Evolutionary conservation across 2,888 invertebrate genomes (phyloP).

Genomic region (Halocaridina rubra): DNA sequence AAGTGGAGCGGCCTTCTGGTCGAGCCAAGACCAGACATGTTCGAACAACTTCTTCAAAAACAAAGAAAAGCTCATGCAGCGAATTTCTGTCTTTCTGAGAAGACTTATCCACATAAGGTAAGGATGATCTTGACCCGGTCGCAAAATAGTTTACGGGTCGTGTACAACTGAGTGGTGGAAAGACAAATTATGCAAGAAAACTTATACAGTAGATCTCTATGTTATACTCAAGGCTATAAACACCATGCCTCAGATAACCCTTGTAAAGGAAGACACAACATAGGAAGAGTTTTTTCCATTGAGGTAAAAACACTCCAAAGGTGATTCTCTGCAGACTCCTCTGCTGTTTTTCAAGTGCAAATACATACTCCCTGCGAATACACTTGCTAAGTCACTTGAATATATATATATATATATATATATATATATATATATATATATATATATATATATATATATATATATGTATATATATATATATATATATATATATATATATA

Average conservation of each 20-base stretch:
- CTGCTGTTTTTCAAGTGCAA: not conserved
- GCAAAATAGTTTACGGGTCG: no score
- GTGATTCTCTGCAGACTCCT: not conserved
- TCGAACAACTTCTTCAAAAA: slow-evolving; percentile 10
- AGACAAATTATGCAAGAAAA: no score
- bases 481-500: not conserved
- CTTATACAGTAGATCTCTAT: no score
- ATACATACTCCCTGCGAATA: not conserved
- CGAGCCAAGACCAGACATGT: slow-evolving; percentile 38
- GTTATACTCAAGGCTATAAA: no score
- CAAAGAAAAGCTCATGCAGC: slow-evolving; percentile 25
- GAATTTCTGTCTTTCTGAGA: slow-evolving; percentile 32
- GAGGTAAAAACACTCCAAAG: not conserved
- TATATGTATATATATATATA: not conserved
- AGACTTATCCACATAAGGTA: slow-evolving; percentile 24
- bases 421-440: not conserved
- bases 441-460: not conserved
- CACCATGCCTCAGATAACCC: no score
- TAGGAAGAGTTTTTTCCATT: not conserved
- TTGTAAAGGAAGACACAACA: not conserved
- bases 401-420: not conserved
- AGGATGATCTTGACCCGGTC: not conserved
- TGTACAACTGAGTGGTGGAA: no score
- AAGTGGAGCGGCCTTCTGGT: slow-evolving; percentile 38
- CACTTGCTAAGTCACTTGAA: not conserved